Conservation (phyloP, 2,888 invertebrate species). For the Ophion slaviceki region DNA sequence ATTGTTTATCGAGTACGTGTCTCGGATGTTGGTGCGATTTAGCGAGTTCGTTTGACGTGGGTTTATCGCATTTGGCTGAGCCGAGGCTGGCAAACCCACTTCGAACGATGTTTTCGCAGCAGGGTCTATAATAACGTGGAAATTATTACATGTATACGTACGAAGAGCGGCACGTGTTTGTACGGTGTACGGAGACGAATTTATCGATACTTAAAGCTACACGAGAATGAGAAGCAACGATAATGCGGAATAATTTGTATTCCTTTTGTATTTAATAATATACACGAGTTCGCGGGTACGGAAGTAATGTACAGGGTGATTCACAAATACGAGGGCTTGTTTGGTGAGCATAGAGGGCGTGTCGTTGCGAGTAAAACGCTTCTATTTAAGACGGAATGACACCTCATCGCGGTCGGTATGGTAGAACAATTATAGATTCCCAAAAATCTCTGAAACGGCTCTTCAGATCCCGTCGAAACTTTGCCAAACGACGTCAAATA, state of each 20-base stretch:
- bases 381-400: too few relatives aligned
- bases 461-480: too few relatives aligned
- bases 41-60: background rate
- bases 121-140: background rate
- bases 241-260: background rate
- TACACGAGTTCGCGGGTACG: background rate
- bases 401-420: too few relatives aligned
- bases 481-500: too few relatives aligned
- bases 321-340: too few relatives aligned
- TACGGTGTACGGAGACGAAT: background rate
- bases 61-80: background rate
- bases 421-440: too few relatives aligned
- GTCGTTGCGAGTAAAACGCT: too few relatives aligned
- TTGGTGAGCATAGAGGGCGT: too few relatives aligned
- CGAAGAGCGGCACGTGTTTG: background rate
- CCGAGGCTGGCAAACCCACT: background rate
- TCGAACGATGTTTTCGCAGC: background rate
- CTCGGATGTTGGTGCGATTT: background rate
- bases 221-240: background rate
- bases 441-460: too few relatives aligned
- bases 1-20: background rate
- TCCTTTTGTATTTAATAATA: background rate
- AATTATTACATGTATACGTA: background rate
- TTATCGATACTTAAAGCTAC: background rate
- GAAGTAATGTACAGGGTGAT: too few relatives aligned